Conservation (phyloP, 2,888 invertebrate genomes). For the Rhopalosiphum nymphaeae region DNA sequence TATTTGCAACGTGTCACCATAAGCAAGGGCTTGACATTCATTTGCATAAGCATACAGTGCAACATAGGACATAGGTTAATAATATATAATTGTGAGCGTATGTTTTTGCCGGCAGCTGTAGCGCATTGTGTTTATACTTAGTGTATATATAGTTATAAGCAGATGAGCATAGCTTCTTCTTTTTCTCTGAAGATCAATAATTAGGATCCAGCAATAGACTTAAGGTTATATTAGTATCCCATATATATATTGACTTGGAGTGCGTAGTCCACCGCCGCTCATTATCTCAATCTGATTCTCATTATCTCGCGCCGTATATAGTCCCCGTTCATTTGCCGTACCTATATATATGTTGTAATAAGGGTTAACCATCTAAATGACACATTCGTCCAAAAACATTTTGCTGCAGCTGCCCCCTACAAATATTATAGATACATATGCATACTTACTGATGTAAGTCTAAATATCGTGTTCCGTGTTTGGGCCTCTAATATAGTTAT, state of each 20-base stretch:
- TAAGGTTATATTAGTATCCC: background rate
- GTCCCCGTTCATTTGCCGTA: background rate
- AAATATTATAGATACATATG: background rate
- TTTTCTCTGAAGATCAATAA: conserved; percentile 30
- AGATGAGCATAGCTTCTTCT: background rate
- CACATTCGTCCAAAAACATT: background rate
- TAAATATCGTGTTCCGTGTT: background rate
- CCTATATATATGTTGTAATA: background rate
- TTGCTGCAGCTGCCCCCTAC: conserved; percentile 19
- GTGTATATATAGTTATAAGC: background rate
- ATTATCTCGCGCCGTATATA: background rate
- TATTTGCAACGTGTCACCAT: background rate
- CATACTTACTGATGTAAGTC: background rate
- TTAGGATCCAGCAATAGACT: background rate
- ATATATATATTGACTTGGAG: background rate
- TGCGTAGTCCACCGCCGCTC: background rate
- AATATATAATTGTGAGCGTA: conserved; percentile 3
- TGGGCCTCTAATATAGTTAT: background rate
- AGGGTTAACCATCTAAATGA: conserved; percentile 46
- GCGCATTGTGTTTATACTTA: background rate
- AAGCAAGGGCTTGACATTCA: background rate
- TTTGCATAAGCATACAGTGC: background rate
- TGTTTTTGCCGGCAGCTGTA: background rate
- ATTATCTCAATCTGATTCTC: conserved; percentile 57
- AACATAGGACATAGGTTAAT: background rate